These are phyloP conservation scores for Zeugodacus cucurbitae DNA, from an alignment of 1,140 invertebrate species.

Conservation along the genomic window DNA sequence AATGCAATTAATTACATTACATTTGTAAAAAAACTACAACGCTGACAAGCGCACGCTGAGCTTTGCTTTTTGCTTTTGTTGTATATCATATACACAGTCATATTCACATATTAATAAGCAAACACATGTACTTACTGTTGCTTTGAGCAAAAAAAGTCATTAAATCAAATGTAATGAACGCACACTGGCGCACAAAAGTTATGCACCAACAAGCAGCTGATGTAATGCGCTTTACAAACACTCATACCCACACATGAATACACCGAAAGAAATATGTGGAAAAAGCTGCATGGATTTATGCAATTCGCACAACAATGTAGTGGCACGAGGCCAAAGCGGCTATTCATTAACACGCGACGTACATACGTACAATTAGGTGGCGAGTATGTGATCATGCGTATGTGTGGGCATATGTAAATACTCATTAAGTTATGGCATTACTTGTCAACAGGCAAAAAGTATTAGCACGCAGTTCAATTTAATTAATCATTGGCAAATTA, in stretches of 20 bases:
- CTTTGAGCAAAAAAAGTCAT: no score
- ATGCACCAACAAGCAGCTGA: not conserved
- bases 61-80: not conserved
- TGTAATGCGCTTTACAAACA: not conserved
- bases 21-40: not conserved
- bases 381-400: not conserved
- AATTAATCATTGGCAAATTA: conserved; percentile 21
- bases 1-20: not conserved
- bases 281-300: not conserved
- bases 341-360: not conserved
- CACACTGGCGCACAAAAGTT: not conserved
- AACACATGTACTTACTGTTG: not conserved
- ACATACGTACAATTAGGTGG: not conserved
- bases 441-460: not conserved
- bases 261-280: not conserved
- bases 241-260: not conserved
- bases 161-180: not conserved
- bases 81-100: not conserved
- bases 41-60: not conserved
- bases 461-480: not conserved
- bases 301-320: not conserved
- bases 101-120: not conserved
- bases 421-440: not conserved
- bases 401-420: not conserved
- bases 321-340: not conserved